Conservation (phyloP, 2,888 invertebrate species). For the Mesopsocus fuscifrons region DNA sequence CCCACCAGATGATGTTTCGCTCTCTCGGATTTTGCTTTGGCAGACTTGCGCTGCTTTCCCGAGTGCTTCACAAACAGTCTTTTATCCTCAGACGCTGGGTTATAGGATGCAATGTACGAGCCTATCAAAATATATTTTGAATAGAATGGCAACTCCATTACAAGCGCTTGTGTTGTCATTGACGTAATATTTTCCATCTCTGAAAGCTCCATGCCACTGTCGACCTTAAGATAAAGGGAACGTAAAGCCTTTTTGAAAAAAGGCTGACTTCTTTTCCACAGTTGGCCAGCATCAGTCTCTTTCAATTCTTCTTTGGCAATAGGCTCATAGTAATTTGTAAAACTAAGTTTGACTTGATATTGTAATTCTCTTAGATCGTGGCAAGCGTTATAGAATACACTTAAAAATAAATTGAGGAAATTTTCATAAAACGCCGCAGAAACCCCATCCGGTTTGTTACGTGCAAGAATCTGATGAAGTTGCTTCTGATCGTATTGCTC, state of each 20-base stretch:
- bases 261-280: conserved; percentile 3
- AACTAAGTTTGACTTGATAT: conserved; percentile 5
- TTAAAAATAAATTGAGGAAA: conserved; percentile 5
- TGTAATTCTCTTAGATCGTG: not conserved
- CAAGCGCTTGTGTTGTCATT: conserved; percentile 1
- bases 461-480: not conserved
- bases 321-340: not conserved
- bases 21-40: not conserved
- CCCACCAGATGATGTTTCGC: conserved; percentile 6
- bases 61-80: conserved; percentile 1
- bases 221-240: conserved; percentile 5
- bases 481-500: not conserved
- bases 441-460: not conserved
- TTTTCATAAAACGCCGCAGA: conserved; percentile 2
- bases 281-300: not conserved
- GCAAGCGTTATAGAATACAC: conserved; percentile 1
- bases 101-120: conserved; percentile 2
- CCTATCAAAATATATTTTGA: conserved; percentile 6
- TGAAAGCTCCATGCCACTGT: not conserved
- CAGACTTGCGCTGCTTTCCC: not conserved
- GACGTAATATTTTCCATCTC: conserved; percentile 5
- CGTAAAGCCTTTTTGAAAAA: conserved; percentile 2
- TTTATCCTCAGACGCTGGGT: not conserved
- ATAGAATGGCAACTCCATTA: conserved; percentile 5
- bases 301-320: not conserved